Percentiles rank a stretch among this genome's conserved stretches.
Evolutionary conservation across 2,113 vertebrate species (phyloP).

Genomic region (Onychostoma macrolepis): DNA sequence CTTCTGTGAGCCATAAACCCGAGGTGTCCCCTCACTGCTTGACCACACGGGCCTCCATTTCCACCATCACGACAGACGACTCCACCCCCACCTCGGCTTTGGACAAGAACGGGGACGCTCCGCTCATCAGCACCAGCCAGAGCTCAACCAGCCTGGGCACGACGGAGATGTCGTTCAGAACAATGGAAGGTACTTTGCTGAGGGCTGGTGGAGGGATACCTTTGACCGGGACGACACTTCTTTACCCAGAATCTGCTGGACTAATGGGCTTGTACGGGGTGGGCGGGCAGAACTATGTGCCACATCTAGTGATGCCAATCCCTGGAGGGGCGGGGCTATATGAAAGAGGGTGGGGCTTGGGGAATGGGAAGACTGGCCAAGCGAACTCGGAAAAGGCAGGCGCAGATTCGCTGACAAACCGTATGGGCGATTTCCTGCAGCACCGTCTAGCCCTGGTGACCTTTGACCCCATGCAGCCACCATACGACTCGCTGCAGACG

Average conservation of each 20-base stretch:
- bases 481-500: constrained; percentile 89
- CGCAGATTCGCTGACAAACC: constrained; percentile 63
- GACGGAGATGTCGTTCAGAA: constrained; percentile 37
- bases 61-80: constrained; percentile 47
- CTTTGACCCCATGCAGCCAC: constrained; percentile 84
- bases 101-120: constrained; percentile 4
- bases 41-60: constrained; percentile 37
- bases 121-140: constrained; percentile 22
- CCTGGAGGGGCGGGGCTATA: constrained; percentile 58
- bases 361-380: constrained; percentile 21
- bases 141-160: constrained; percentile 15
- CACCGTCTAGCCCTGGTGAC: constrained; percentile 83
- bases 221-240: constrained; percentile 35
- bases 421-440: constrained; percentile 83
- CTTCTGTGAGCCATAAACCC: constrained; percentile 9
- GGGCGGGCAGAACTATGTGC: constrained; percentile 62
- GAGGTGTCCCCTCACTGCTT: constrained; percentile 15
- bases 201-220: constrained; percentile 51
- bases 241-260: constrained; percentile 58
- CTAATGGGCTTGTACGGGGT: constrained; percentile 65
- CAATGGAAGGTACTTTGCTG: constrained; percentile 57
- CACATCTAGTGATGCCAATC: constrained; percentile 58
- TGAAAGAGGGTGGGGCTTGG: constrained; percentile 50
- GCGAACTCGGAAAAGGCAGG: constrained; percentile 37
- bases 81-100: not conserved